Conservation (phyloP, 2,797 vertebrate genomes). For the Cyclopterus lumpus region DNA sequence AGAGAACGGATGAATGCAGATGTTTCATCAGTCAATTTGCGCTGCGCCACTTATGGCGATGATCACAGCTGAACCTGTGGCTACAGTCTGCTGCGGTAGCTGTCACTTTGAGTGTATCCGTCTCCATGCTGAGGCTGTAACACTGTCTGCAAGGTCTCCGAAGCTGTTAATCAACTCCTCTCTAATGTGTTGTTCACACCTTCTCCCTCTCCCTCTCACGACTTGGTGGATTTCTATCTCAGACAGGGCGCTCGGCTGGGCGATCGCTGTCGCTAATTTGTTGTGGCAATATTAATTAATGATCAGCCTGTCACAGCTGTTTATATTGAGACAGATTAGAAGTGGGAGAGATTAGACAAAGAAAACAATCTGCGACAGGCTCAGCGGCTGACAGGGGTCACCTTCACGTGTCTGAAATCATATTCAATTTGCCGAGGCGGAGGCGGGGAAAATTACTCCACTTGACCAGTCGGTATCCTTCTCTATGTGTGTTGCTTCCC, state of each 20-base stretch:
- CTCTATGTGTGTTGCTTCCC: constrained; percentile 55
- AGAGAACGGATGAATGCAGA: constrained; percentile 47
- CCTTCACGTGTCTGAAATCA: constrained; percentile 85
- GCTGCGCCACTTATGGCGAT: constrained; percentile 35
- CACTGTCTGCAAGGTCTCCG: constrained; percentile 62
- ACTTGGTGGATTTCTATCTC: constrained; percentile 60
- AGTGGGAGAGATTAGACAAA: constrained; percentile 79
- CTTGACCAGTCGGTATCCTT: constrained; percentile 75
- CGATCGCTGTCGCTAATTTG: constrained; percentile 84
- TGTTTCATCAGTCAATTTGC: constrained; percentile 58
- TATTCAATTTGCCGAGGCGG: constrained; percentile 82
- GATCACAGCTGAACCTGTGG: constrained; percentile 59
- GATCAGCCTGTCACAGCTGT: constrained; percentile 83
- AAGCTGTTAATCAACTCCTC: constrained; percentile 77
- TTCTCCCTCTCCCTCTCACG: constrained; percentile 57
- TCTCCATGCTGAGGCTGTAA: constrained; percentile 59
- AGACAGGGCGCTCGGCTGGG: constrained; percentile 64
- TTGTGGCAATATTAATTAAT: constrained; percentile 91
- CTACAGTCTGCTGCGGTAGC: constrained; percentile 38
- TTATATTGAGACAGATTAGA: constrained; percentile 87
- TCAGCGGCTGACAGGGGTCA: constrained; percentile 85
- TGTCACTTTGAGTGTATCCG: constrained; percentile 54
- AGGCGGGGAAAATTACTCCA: constrained; percentile 72
- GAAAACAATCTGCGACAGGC: constrained; percentile 83
- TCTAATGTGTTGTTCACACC: constrained; percentile 81